Conservation (phyloP, 2,888 invertebrate species). For the Nemapogon koenigi region DNA sequence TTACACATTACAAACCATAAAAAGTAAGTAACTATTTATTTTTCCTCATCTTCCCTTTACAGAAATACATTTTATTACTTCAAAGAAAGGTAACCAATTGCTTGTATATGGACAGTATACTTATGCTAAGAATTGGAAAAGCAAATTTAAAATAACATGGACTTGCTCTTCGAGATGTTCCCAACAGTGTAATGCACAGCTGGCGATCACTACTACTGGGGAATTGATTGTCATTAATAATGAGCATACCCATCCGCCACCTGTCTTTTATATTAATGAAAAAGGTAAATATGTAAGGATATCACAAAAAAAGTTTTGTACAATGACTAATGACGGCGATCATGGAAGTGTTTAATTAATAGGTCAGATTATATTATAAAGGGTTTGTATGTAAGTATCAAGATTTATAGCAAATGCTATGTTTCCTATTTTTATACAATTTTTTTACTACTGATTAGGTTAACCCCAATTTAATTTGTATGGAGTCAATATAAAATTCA, state of each 20-base stretch:
- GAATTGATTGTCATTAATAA: conserved; percentile 27
- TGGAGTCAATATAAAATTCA: too few species aligned
- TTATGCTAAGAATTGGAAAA: conserved; percentile 33
- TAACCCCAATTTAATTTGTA: too few species aligned
- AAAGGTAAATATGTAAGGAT: conserved; percentile 34
- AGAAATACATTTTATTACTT: conserved; percentile 46
- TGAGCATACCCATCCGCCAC: conserved; percentile 38
- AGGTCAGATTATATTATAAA: too few species aligned
- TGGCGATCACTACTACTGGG: conserved; percentile 28
- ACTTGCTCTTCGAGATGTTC: conserved; percentile 45
- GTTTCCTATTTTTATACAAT: too few species aligned
- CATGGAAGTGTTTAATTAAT: too few species aligned
- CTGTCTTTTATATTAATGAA: conserved; percentile 36
- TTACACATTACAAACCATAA: not conserved
- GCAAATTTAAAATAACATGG: conserved; percentile 33
- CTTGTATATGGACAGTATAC: conserved; percentile 41
- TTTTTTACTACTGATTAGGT: too few species aligned
- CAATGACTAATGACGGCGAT: conserved; percentile 8
- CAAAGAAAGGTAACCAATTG: conserved; percentile 37
- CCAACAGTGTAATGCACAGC: conserved; percentile 37
- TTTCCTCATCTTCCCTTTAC: too few species aligned
- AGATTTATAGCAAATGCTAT: too few species aligned
- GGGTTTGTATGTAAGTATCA: too few species aligned
- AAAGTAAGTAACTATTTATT: not conserved
- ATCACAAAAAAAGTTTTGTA: conserved; percentile 19